Evolutionary conservation across 1,140 invertebrate genomes (phyloP).

Genomic region (Sinella curviseta): DNA sequence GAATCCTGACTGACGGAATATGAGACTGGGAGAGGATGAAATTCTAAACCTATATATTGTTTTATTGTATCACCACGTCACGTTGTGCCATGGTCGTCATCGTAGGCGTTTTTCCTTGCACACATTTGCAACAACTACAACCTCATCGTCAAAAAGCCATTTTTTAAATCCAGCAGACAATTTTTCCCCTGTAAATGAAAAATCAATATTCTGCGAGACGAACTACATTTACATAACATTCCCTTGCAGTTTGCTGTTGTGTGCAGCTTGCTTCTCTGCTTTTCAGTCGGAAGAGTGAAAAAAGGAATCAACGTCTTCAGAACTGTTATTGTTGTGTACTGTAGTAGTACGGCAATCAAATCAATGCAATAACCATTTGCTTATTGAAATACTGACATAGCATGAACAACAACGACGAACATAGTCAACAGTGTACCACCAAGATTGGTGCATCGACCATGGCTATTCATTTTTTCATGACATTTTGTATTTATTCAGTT

Average conservation of each 20-base stretch:
- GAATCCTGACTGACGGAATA: neutral
- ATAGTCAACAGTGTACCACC: too few relatives aligned
- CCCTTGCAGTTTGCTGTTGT: neutral
- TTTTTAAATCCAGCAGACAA: neutral
- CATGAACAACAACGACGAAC: neutral
- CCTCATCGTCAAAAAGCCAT: neutral
- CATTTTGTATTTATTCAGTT: too few relatives aligned
- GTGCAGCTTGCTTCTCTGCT: neutral
- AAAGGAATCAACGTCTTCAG: neutral
- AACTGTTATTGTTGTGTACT: neutral
- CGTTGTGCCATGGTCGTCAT: neutral
- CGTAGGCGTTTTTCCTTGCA: neutral
- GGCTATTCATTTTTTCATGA: too few relatives aligned
- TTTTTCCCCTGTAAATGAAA: neutral
- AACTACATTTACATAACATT: neutral
- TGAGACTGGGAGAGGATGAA: neutral
- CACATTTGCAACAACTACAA: neutral
- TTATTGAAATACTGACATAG: neutral
- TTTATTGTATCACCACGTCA: neutral
- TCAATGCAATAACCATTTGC: neutral
- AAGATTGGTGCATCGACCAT: too few relatives aligned
- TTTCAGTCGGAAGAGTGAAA: neutral
- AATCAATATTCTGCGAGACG: neutral
- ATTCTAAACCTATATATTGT: neutral
- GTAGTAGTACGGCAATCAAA: neutral